Conservation (phyloP, 1,140 invertebrate species). For the Ips nitidus region DNA sequence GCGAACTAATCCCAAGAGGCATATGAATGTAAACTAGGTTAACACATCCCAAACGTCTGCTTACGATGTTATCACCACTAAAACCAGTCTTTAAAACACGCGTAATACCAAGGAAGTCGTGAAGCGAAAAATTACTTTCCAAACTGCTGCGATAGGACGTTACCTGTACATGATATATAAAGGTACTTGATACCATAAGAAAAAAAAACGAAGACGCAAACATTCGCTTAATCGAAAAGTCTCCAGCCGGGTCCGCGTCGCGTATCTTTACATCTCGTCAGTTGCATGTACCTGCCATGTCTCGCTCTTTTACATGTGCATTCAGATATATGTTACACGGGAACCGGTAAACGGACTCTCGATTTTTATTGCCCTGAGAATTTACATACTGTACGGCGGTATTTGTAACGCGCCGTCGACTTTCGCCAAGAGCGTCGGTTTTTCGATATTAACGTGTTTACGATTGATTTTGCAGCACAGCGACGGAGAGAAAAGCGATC, state of each 20-base stretch:
- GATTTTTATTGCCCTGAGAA: constrained; percentile 18
- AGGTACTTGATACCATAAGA: too few relatives aligned
- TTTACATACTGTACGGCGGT: constrained; percentile 11
- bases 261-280: constrained; percentile 19
- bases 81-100: too few relatives aligned
- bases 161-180: too few relatives aligned
- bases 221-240: neutral
- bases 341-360: constrained; percentile 4
- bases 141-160: too few relatives aligned
- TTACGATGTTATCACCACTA: too few relatives aligned
- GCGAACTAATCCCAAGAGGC: too few relatives aligned
- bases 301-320: constrained; percentile 30
- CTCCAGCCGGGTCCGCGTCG: neutral
- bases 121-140: too few relatives aligned
- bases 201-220: too few relatives aligned
- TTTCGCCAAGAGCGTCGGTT: neutral
- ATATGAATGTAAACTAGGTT: too few relatives aligned
- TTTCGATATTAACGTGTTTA: too few relatives aligned
- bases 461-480: constrained; percentile 73
- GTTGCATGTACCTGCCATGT: constrained; percentile 31
- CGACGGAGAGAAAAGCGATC: constrained; percentile 96
- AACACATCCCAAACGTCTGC: too few relatives aligned
- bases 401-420: constrained; percentile 1
- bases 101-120: too few relatives aligned
- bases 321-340: constrained; percentile 29